Conservation (phyloP, 2,888 invertebrate species). For the Rhyacophila evoluta region DNA sequence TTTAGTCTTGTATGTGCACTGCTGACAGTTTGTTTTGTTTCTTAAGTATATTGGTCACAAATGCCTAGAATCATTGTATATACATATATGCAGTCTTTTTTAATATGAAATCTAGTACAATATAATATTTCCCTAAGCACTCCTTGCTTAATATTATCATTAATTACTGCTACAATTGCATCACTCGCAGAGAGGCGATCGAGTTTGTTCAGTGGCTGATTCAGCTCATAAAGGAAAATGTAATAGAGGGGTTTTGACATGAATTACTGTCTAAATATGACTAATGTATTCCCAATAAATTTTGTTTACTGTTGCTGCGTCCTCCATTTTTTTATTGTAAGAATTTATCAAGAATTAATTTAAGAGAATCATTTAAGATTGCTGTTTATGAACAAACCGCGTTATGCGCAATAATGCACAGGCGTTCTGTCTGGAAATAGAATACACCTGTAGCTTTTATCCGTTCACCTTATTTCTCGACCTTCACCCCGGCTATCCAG, state of each 20-base stretch:
- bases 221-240: constrained; percentile 28
- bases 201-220: constrained; percentile 36
- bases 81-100: background rate
- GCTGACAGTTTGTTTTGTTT: constrained; percentile 8
- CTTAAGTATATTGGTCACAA: background rate
- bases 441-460: constrained; percentile 12
- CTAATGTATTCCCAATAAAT: constrained; percentile 28
- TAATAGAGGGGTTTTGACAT: constrained; percentile 18
- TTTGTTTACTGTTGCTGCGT: constrained; percentile 40
- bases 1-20: background rate
- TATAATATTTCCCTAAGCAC: constrained; percentile 15
- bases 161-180: constrained; percentile 12
- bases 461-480: background rate
- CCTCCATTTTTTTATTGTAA: constrained; percentile 40
- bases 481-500: background rate
- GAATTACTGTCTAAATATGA: constrained; percentile 17
- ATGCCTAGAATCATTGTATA: constrained; percentile 6
- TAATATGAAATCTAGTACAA: background rate
- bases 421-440: constrained; percentile 10
- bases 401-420: background rate
- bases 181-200: constrained; percentile 25
- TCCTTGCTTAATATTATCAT: background rate
- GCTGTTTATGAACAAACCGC: constrained; percentile 7
- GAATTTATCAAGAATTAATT: constrained; percentile 33
- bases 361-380: constrained; percentile 26